Evolutionary conservation across 2,888 invertebrate genomes (phyloP).

Genomic region (Scaptomyza cyrtandrae): DNA sequence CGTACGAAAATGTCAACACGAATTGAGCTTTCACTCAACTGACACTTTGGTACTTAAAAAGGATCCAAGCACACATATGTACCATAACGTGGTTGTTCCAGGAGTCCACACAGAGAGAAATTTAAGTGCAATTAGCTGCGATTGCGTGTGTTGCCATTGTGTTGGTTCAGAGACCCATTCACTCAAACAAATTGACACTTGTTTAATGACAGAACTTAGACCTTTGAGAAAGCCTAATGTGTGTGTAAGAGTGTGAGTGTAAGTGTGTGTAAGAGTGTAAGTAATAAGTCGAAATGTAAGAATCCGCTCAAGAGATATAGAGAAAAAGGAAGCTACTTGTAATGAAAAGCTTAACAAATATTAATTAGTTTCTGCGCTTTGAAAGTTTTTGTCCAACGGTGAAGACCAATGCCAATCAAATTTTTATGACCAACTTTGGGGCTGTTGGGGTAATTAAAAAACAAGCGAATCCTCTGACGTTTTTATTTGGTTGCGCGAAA

Average conservation of each 20-base stretch:
- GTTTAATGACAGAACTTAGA: conserved; percentile 36
- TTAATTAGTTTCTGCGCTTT: conserved; percentile 45
- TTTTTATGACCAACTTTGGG: conserved; percentile 38
- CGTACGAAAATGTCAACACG: conserved; percentile 1
- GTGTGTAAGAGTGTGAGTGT: background rate
- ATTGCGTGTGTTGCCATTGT: background rate
- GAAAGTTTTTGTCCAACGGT: conserved; percentile 22
- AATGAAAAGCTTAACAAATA: conserved; percentile 30
- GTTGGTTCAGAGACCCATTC: background rate
- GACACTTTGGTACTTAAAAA: background rate
- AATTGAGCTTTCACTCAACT: conserved; percentile 27
- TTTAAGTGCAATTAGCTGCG: conserved; percentile 44
- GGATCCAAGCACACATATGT: conserved; percentile 4
- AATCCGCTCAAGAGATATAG: too few relatives aligned
- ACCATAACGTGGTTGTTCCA: conserved; percentile 5
- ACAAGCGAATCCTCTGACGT: conserved; percentile 13
- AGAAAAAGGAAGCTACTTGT: background rate
- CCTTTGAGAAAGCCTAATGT: conserved; percentile 1
- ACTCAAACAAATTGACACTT: conserved; percentile 5
- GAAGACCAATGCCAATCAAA: conserved; percentile 17
- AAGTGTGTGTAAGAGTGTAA: background rate
- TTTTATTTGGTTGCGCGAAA: conserved; percentile 2
- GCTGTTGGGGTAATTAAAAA: conserved; percentile 31
- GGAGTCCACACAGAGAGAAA: conserved; percentile 13
- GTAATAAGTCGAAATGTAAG: conserved; percentile 10